These are phyloP conservation scores for Lamprotornis superbus DNA, from an alignment of 2,113 vertebrate species.

Conservation along the genomic window DNA sequence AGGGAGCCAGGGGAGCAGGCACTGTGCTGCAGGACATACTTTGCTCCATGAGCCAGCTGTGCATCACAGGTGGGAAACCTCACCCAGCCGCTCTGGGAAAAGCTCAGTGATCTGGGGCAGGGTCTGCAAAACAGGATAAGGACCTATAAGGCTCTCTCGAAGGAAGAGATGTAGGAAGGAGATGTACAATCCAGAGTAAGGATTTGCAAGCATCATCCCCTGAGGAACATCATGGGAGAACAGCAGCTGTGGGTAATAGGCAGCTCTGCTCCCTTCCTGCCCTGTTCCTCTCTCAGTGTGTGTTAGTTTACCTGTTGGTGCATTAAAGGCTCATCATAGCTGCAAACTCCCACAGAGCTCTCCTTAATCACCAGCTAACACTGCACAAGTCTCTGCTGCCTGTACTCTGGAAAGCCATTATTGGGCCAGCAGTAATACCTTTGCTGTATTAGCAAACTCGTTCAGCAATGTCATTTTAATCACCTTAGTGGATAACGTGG, in stretches of 20 bases:
- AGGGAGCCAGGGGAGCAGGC: not conserved
- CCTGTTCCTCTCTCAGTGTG: not conserved
- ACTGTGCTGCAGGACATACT: not conserved
- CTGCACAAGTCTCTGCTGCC: not conserved
- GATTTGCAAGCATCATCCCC: not conserved
- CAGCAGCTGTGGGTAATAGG: not conserved
- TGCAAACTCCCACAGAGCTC: not conserved
- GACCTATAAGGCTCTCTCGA: not conserved
- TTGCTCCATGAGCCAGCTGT: not conserved
- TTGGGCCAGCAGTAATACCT: not conserved
- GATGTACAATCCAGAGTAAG: not conserved
- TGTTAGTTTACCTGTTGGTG: not conserved
- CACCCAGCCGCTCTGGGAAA: not conserved
- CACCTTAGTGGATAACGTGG: not conserved
- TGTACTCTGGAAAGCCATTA: conserved; percentile 5
- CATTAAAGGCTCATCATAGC: conserved; percentile 25
- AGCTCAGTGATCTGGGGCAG: not conserved
- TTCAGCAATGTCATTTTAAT: conserved; percentile 24
- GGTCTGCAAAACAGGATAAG: not conserved
- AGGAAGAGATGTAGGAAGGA: not conserved
- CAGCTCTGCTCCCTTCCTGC: not conserved
- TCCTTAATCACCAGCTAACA: not conserved
- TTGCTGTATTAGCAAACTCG: not conserved
- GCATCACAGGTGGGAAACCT: not conserved
- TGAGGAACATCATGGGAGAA: not conserved